These are phyloP conservation scores for Plecturocebus donacophilus DNA, from an alignment of 2,113 vertebrate species.

Conservation along the genomic window DNA sequence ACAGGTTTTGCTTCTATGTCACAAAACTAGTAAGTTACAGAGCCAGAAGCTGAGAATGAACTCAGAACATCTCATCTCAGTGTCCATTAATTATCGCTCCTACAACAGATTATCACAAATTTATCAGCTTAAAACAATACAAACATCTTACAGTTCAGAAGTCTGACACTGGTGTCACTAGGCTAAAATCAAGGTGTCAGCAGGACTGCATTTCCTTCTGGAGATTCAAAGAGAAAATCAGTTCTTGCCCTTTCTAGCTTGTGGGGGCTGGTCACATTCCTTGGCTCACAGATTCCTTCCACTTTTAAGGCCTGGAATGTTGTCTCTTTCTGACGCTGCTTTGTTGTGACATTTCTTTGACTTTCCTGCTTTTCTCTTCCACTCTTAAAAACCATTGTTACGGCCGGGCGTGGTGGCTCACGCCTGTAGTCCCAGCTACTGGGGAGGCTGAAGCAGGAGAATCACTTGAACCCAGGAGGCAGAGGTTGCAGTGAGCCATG, in stretches of 20 bases:
- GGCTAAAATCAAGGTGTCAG: neutral
- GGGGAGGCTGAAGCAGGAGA: too few species aligned
- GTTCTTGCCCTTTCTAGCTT: neutral
- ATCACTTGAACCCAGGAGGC: too few species aligned
- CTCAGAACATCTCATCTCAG: neutral
- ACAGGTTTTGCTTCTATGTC: neutral
- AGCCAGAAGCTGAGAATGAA: neutral
- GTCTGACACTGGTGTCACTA: neutral
- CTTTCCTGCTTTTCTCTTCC: neutral
- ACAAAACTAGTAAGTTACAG: neutral
- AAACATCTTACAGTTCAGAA: neutral
- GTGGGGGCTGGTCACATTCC: neutral
- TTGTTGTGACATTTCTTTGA: neutral
- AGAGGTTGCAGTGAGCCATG: too few species aligned
- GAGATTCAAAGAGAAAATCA: neutral
- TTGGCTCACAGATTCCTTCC: neutral
- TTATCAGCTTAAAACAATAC: neutral
- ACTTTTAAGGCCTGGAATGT: neutral
- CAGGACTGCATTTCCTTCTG: neutral
- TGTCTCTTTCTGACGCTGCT: neutral
- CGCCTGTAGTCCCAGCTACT: too few species aligned
- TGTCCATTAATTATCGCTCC: neutral
- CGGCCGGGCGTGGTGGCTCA: too few species aligned
- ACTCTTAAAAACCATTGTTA: neutral
- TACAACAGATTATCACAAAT: neutral